These are phyloP conservation scores for Orchestes rusci DNA, from an alignment of 2,888 invertebrate species.

Conservation along the genomic window DNA sequence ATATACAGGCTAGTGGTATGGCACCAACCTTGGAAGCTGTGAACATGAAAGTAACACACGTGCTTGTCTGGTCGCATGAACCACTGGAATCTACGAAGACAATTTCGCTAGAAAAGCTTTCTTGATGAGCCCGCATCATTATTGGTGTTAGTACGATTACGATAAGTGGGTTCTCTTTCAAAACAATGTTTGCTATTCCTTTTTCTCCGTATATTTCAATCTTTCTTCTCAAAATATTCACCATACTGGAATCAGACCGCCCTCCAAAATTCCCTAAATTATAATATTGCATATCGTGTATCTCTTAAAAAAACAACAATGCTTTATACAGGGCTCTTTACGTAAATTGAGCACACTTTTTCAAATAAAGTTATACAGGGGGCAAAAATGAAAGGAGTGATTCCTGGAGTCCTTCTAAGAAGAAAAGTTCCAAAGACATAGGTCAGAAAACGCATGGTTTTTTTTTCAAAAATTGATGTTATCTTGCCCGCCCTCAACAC, in stretches of 20 bases:
- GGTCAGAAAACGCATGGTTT: too few relatives aligned
- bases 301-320: too few relatives aligned
- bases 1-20: conserved; percentile 14
- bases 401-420: too few relatives aligned
- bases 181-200: neutral
- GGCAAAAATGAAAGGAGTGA: too few relatives aligned
- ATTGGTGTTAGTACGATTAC: conserved; percentile 4
- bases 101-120: conserved; percentile 11
- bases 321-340: too few relatives aligned
- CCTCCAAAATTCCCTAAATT: conserved; percentile 1
- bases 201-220: neutral
- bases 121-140: conserved; percentile 9
- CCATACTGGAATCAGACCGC: neutral
- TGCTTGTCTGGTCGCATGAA: conserved; percentile 15
- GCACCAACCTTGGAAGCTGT: conserved; percentile 12
- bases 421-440: too few relatives aligned
- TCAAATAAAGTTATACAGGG: too few relatives aligned
- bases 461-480: too few relatives aligned
- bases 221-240: neutral
- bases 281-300: too few relatives aligned
- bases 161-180: conserved; percentile 1
- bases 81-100: conserved; percentile 20
- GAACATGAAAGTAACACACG: conserved; percentile 12
- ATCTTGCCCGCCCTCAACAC: too few relatives aligned
- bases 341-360: too few relatives aligned